Percentiles rank a stretch among this genome's conserved stretches.
Conservation (phyloP, 2,888 invertebrate genomes). For the Saturnia pavonia region DNA sequence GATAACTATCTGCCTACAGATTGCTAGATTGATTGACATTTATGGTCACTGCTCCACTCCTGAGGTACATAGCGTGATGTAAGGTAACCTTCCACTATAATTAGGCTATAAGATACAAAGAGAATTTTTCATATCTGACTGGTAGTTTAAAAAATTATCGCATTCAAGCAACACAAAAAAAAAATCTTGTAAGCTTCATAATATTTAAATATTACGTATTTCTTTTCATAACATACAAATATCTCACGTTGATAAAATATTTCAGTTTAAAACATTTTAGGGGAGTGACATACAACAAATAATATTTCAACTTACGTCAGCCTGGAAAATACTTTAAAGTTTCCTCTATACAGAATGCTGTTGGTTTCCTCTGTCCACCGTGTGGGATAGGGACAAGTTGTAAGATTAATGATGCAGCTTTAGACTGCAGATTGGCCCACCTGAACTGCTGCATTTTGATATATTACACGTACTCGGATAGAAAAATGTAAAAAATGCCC, state of each 20-base stretch:
- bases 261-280: background rate
- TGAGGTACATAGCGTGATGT: too few species aligned
- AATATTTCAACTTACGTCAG: background rate
- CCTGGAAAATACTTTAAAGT: constrained; percentile 4
- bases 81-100: too few species aligned
- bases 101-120: too few species aligned
- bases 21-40: too few species aligned
- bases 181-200: too few species aligned
- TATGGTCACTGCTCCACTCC: too few species aligned
- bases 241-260: background rate
- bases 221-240: background rate
- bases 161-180: too few species aligned
- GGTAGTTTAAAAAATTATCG: too few species aligned
- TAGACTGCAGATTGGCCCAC: constrained; percentile 50
- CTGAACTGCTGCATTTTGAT: constrained; percentile 30
- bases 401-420: constrained; percentile 69
- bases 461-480: background rate
- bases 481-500: background rate
- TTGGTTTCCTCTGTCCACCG: constrained; percentile 32
- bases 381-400: constrained; percentile 39
- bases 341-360: background rate
- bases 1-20: too few species aligned
- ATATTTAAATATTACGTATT: background rate
- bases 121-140: too few species aligned
- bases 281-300: background rate